Base-by-base conservation (phyloP, 2,797 vertebrate species). In the Intellagama lesueurii region DNA sequence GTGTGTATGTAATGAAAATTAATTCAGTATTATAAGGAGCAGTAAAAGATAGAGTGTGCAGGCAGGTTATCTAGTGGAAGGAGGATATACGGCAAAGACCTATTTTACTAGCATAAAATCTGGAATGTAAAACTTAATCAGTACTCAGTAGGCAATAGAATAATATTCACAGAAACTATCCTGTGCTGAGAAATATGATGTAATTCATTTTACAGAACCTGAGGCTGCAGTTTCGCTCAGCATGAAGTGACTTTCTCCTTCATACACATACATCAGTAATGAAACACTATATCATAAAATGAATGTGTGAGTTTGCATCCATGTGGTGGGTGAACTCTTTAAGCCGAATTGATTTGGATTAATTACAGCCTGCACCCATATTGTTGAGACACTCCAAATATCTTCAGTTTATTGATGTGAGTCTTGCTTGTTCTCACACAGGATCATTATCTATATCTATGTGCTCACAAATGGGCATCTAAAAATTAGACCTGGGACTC, bases 201-300 rank as follows among this genome's bases (percentile, higher is more conserved):
- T 16, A 60, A 89, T 84, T 75, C 60, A 22, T 90, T 94, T 89
- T 84, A 44, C 56, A 93, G 88, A 87, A 89, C 40, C 87, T 68
- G 30, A 81, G 64, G 26, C 30, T 68, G 40, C 16, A 88, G 49
- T 88, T 87, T 91, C 92, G 9, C 80, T 26, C 66, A 30, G 70
- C 0, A 0, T 84, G 84, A 80, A 14, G 30, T 32, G 35, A 90
- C 77, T 85, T 92, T 82, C 40, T 73, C 81, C 88, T 86, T 68
- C 28, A 16, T 56, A 72, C 40, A 69, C 60, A n/a, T 7, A 90
- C 87, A 12, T 52, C 30, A 88, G 22, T 91, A n/a, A 32, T 52
- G 32, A 40, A 77, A 91, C 87, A 70, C 87, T 28, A 69, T 5
- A 73, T 60, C 69, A 87, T 0, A 60, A 81, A 28, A 12, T 89